Percentiles rank a stretch among this genome's conserved stretches.
These are phyloP conservation scores for Nannospalax galili DNA, from an alignment of 2,113 vertebrate species.

Conservation along the genomic window DNA sequence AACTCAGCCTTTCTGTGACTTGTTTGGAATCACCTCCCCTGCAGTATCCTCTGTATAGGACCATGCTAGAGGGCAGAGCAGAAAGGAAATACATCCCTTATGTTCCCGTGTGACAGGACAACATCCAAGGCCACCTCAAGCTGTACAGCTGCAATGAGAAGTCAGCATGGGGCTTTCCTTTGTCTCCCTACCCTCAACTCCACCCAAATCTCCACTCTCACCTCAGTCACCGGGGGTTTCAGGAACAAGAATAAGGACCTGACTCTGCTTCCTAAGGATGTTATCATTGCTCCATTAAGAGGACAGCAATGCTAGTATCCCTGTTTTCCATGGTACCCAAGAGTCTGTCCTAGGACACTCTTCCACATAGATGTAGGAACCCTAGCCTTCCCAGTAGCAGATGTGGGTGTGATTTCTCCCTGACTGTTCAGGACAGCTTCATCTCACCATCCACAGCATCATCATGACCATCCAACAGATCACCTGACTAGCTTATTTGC, in stretches of 20 bases:
- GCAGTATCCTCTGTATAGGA: too few relatives aligned
- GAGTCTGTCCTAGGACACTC: too few relatives aligned
- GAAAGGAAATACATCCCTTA: too few relatives aligned
- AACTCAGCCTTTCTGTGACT: not conserved
- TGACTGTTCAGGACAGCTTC: not conserved
- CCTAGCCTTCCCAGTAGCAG: fast-evolving
- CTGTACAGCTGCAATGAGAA: not conserved
- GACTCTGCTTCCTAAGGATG: not conserved
- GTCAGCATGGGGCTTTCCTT: not conserved
- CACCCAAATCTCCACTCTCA: not conserved
- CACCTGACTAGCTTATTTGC: too few relatives aligned
- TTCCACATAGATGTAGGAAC: not conserved
- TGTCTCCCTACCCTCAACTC: fast-evolving
- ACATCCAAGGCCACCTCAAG: too few relatives aligned
- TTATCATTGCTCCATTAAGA: not conserved
- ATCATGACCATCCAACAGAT: not conserved
- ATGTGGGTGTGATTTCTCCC: not conserved
- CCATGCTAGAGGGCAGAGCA: not conserved
- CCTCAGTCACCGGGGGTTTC: not conserved
- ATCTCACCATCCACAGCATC: too few relatives aligned
- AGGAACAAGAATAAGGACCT: not conserved
- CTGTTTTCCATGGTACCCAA: fast-evolving
- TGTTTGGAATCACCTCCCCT: not conserved
- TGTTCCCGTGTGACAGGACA: fast-evolving
- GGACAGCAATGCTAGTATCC: too few relatives aligned